Percentiles rank a stretch among this genome's conserved stretches.
Evolutionary conservation across 2,888 invertebrate genomes (phyloP).

Genomic region (Cylindroiulus punctatus): DNA sequence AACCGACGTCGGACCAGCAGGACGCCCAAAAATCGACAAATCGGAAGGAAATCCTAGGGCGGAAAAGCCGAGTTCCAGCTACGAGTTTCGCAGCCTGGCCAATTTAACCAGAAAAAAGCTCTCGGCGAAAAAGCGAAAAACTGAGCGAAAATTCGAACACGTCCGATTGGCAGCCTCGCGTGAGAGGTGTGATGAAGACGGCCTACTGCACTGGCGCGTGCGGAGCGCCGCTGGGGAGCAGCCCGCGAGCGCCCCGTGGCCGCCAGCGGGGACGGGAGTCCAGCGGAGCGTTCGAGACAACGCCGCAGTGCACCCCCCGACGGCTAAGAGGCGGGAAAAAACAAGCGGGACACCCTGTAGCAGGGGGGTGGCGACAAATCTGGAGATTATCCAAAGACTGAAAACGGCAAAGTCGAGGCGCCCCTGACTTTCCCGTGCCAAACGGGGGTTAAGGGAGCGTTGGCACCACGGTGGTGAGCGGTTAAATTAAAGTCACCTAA

Average conservation of each 20-base stretch:
- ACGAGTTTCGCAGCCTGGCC: not conserved
- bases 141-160: not conserved
- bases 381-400: not conserved
- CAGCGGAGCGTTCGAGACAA: not conserved
- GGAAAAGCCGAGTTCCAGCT: not conserved
- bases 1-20: not conserved
- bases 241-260: not conserved
- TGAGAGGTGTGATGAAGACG: not conserved
- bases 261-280: not conserved
- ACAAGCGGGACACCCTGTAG: too few relatives aligned
- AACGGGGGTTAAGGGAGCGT: not conserved
- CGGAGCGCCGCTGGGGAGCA: not conserved
- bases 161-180: not conserved
- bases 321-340: not conserved
- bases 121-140: too few relatives aligned
- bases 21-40: not conserved
- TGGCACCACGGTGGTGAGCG: not conserved
- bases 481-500: too few relatives aligned
- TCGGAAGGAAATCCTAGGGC: not conserved
- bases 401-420: not conserved
- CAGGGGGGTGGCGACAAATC: too few relatives aligned
- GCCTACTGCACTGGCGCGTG: not conserved
- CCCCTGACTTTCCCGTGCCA: not conserved
- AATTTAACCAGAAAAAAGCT: not conserved
- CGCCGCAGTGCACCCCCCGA: slow-evolving; percentile 37